These are phyloP conservation scores for Cinara cedri DNA, from an alignment of 2,888 invertebrate genomes.

Conservation along the genomic window DNA sequence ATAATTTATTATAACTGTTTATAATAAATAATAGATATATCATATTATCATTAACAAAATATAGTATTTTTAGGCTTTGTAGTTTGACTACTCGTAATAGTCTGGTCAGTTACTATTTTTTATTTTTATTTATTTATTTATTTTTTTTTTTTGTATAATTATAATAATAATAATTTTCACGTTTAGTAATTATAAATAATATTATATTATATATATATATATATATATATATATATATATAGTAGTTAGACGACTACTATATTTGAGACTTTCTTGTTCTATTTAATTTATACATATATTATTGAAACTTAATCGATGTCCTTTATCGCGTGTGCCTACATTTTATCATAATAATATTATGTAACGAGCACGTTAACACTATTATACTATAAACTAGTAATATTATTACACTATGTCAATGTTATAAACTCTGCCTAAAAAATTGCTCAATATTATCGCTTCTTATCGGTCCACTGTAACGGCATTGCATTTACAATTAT, in stretches of 20 bases:
- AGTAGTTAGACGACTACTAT: too few species aligned
- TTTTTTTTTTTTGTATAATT: not conserved
- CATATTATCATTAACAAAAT: not conserved
- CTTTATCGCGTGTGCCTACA: too few species aligned
- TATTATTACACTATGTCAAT: too few species aligned
- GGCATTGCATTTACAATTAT: too few species aligned
- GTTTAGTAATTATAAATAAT: too few species aligned
- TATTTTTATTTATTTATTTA: constrained; percentile 12
- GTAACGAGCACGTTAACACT: not conserved
- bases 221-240: too few species aligned
- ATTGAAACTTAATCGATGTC: constrained; percentile 15
- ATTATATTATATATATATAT: too few species aligned
- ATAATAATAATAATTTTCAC: not conserved
- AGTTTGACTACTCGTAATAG: constrained; percentile 30
- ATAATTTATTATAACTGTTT: constrained; percentile 8
- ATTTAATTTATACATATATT: constrained; percentile 11
- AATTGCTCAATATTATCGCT: constrained; percentile 30
- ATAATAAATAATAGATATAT: too few species aligned
- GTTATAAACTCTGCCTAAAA: constrained; percentile 13
- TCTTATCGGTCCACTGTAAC: too few species aligned
- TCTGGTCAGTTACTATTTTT: constrained; percentile 40
- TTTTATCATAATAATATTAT: too few species aligned
- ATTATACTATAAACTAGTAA: too few species aligned
- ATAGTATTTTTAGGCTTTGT: constrained; percentile 21
- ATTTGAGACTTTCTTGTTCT: constrained; percentile 10